Base-by-base conservation (phyloP, 1,140 invertebrate species). In the Brachionus plicatilis region DNA sequence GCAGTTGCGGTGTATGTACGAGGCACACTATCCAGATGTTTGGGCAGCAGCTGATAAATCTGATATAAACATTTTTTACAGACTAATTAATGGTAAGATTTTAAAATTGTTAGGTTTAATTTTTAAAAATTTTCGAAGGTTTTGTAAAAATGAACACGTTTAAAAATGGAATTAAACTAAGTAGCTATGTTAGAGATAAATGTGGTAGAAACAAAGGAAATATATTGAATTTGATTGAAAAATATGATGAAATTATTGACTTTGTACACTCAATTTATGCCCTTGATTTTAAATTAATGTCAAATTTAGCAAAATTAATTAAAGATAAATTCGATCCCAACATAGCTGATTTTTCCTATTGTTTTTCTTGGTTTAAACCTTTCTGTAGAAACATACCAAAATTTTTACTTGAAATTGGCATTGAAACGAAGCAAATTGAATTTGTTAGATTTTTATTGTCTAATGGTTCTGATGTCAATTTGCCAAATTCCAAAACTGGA, bases 231-330 rank as follows among this genome's bases (percentile, higher is more conserved):
- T 27, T 82, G 12, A 27, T 82, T 11, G 20, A 20, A 29, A 41
- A 65, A 45, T 65, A 60, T 24, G 33, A 20, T 29, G 0, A 50
- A 37, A 33, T 33, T 5, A 72, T 83, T 33, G 65, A 72, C 6
- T 56, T 83, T 17, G 37, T 83, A 14, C 82, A 83, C 70, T 68
- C 82, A n/a, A 47, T 83, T 27, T 50, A 56, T 33, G 33, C 82
- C 9, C 37, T 47, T 12, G 82, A 83, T 72, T 47, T 50, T 33
- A 17, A 47, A 9, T 17, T 24, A 53, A 43, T 70, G 8, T 20
- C 6, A n/a, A 20, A 68, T 24, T 45, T 68, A n/a, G 8, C 12
- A 20, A n/a, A 53, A 7, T 53, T 7, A n/a, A 24, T 56, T 3
- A 8, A 24, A 7, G 37, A 83, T 9, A 17, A 17, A 20, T 50